phyloP scores from a whole-genome alignment of 2,113 vertebrate genomes.

The Zeus faber region DNA sequence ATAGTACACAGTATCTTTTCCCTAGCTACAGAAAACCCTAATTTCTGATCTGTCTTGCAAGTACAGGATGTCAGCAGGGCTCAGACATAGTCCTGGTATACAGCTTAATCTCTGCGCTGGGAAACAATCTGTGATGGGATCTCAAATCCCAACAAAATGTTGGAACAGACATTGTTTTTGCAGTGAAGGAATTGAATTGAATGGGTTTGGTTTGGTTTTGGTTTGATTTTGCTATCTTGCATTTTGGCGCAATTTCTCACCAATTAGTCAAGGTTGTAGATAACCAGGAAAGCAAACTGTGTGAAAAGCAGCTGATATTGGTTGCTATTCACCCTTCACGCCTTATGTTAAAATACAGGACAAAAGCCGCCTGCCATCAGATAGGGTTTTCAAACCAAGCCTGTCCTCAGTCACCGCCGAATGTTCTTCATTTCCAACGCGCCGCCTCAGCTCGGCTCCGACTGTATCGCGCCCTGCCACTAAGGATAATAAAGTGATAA shows the following conservation, averaged over 20 bases:
- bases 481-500: slow-evolving; percentile 58
- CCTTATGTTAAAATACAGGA: slow-evolving; percentile 36
- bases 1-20: too few relatives aligned
- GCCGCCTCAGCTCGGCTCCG: slow-evolving; percentile 20
- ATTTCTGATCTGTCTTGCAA: too few relatives aligned
- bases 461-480: slow-evolving; percentile 34
- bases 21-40: too few relatives aligned
- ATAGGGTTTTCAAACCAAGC: slow-evolving; percentile 27
- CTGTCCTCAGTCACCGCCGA: slow-evolving; percentile 29
- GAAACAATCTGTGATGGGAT: too few relatives aligned
- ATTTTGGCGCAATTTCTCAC: neutral
- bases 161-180: too few relatives aligned
- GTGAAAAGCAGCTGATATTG: slow-evolving; percentile 33
- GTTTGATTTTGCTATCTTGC: slow-evolving; percentile 6
- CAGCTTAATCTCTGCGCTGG: too few relatives aligned
- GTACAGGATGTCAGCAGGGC: too few relatives aligned
- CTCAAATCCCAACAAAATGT: too few relatives aligned
- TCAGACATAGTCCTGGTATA: too few relatives aligned
- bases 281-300: slow-evolving; percentile 28
- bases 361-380: slow-evolving; percentile 32
- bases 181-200: too few relatives aligned
- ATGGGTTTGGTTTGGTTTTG: too few relatives aligned
- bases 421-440: slow-evolving; percentile 28
- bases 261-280: slow-evolving; percentile 22
- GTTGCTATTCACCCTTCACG: slow-evolving; percentile 29